Evolutionary conservation across 1,140 invertebrate genomes (phyloP).

Genomic region (Popillia japonica): DNA sequence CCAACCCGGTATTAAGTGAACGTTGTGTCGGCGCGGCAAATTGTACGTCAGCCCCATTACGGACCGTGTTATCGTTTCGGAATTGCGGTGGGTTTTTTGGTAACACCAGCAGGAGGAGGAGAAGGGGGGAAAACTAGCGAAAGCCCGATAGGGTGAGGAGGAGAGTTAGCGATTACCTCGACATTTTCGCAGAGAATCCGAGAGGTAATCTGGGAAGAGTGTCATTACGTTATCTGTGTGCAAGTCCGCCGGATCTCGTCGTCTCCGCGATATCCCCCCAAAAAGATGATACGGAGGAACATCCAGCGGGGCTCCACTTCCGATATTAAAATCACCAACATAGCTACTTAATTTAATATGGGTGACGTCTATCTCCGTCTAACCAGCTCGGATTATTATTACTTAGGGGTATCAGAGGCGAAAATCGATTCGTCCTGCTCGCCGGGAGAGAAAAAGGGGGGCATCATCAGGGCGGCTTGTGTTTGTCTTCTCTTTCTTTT

Average conservation of each 20-base stretch:
- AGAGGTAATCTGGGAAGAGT: slow-evolving; percentile 24
- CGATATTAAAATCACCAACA: slow-evolving; percentile 32
- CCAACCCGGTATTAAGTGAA: not conserved
- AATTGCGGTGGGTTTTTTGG: slow-evolving; percentile 28
- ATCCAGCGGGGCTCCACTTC: not conserved
- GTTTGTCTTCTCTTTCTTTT: not conserved
- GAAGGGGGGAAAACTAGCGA: not conserved
- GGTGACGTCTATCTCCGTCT: not conserved
- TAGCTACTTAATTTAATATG: slow-evolving; percentile 22
- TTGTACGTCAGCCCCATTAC: slow-evolving; percentile 31
- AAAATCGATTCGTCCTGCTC: slow-evolving; percentile 12
- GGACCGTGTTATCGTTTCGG: slow-evolving; percentile 16
- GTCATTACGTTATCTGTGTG: slow-evolving; percentile 24
- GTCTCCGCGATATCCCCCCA: not conserved
- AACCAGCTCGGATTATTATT: not conserved
- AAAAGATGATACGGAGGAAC: too few species aligned
- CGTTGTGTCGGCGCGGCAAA: slow-evolving; percentile 22
- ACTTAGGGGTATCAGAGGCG: not conserved
- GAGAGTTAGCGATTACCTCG: not conserved
- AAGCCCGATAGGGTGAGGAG: not conserved
- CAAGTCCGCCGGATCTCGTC: slow-evolving; percentile 21
- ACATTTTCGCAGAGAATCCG: not conserved
- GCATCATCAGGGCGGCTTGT: not conserved
- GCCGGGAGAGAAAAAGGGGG: not conserved
- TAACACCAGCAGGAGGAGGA: too few species aligned